phyloP scores from a whole-genome alignment of 2,797 vertebrate genomes.

The Antennarius maculatus region DNA sequence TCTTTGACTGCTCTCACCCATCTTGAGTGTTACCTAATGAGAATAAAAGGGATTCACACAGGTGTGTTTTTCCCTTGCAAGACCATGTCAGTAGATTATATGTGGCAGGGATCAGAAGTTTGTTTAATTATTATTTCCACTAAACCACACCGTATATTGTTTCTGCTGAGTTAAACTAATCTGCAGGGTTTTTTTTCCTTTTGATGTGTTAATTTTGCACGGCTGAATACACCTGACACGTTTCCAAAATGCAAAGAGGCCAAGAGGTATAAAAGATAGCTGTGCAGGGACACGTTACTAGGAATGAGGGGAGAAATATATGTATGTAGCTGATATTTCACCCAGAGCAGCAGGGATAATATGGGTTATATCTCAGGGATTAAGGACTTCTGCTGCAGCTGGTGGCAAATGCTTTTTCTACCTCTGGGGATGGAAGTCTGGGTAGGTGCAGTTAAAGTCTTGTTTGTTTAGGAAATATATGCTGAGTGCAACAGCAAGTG shows the following conservation, averaged over 20 bases:
- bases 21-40: conserved; percentile 66
- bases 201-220: conserved; percentile 65
- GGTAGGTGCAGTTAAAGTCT: conserved; percentile 48
- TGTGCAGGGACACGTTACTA: conserved; percentile 54
- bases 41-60: conserved; percentile 62
- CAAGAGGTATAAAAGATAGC: conserved; percentile 22
- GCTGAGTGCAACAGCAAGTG: conserved; percentile 32
- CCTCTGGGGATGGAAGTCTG: conserved; percentile 29
- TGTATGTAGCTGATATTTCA: conserved; percentile 62
- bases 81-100: conserved; percentile 47
- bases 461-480: conserved; percentile 56
- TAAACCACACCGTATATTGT: conserved; percentile 41
- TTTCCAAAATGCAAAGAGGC: conserved; percentile 49
- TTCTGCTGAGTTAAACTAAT: conserved; percentile 46
- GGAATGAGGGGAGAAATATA: conserved; percentile 43
- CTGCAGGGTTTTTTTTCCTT: conserved; percentile 38
- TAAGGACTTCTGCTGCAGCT: conserved; percentile 56
- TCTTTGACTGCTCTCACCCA: conserved; percentile 55
- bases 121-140: conserved; percentile 51
- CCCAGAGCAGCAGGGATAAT: conserved; percentile 41
- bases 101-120: conserved; percentile 37
- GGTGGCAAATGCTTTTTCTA: conserved; percentile 43
- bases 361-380: conserved; percentile 61
- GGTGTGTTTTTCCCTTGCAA: conserved; percentile 43
- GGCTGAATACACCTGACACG: conserved; percentile 45